Evolutionary conservation across 2,113 vertebrate species (phyloP), one percentile per base, ranked within the genome.

Genomic region (Rallus limicola): DNA sequence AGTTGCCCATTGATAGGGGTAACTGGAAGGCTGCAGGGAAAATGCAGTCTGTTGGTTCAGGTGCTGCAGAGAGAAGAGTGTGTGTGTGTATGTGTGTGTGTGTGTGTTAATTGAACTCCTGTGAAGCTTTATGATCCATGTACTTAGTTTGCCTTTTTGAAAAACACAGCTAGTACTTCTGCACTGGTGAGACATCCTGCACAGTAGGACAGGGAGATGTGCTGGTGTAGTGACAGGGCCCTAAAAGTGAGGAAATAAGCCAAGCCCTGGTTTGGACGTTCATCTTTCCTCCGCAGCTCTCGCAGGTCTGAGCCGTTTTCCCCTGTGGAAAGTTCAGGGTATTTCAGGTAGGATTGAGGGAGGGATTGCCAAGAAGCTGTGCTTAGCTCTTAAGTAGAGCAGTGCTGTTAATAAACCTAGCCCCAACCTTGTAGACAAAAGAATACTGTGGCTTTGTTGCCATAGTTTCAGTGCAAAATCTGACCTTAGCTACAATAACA

Each of bases 401-500:
- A 85, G 77, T 65, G 14, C 46, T 83, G 75, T 94, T 95, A 92
- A 97, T 96, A 97, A 97, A 97, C 95, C 95, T 95, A 92, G 96
- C 88, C 95, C 96, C 77, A 75, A 86, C 89, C 86, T 96, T 88
- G 94, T 91, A 85, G 72, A 96, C 95, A 97, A 91, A 98, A 89
- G 95, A 97, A 91, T 96, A 95, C 91, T 95, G 84, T 95, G 90
- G 96, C 96, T 98, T 97, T 97, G 98, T 98, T 98, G 97, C 98
- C 97, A 98, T 98, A 98, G 98, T 98, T 98, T 97, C 97, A 85
- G 96, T 93, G 93, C 97, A 98, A 98, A 98, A 97, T 97, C 97
- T 98, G 98, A 98, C 98, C 98, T 98, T 98, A 96, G 97, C 93
- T 97, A 97, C 96, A 98, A 97, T 97, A 98, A 98, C 96, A 97